phyloP scores from a whole-genome alignment of 1,140 invertebrate genomes.

The Trichoplusia ni region DNA sequence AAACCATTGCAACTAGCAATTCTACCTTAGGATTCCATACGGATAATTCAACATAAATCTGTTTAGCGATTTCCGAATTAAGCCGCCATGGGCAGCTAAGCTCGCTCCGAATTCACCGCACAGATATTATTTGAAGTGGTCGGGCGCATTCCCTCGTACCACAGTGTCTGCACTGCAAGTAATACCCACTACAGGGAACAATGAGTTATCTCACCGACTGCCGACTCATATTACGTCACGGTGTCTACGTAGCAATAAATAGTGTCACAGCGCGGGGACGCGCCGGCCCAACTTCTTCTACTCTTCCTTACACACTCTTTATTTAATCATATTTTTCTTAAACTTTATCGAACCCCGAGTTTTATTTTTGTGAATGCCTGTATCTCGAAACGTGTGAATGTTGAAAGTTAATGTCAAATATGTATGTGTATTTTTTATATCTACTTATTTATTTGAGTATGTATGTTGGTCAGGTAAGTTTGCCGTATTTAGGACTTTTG shows the following conservation, averaged over 20 bases:
- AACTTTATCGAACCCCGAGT: not conserved
- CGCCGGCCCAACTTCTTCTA: not conserved
- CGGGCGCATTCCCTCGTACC: slow-evolving; percentile 40
- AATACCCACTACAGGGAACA: slow-evolving; percentile 67
- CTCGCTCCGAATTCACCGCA: not conserved
- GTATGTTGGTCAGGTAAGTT: not conserved
- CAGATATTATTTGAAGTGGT: slow-evolving; percentile 45
- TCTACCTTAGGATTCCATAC: no score
- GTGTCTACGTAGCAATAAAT: slow-evolving; percentile 21
- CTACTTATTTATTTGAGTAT: no score
- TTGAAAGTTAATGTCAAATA: not conserved
- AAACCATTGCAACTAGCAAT: no score
- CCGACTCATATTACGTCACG: slow-evolving; percentile 29
- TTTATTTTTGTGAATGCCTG: not conserved
- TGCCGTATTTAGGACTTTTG: no score
- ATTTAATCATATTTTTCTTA: slow-evolving; percentile 15
- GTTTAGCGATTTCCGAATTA: no score
- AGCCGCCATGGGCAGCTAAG: not conserved
- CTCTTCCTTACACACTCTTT: not conserved
- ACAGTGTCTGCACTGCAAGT: slow-evolving; percentile 37
- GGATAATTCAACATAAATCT: no score
- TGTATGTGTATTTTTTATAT: not conserved
- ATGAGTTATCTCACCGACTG: slow-evolving; percentile 59
- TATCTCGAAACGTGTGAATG: not conserved
- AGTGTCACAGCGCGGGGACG: slow-evolving; percentile 7